A percentile compares a stretch with the other conserved stretches of the same genome.
These are phyloP conservation scores for Tricholauxania praeusta DNA, from an alignment of 2,888 invertebrate genomes.

Conservation along the genomic window DNA sequence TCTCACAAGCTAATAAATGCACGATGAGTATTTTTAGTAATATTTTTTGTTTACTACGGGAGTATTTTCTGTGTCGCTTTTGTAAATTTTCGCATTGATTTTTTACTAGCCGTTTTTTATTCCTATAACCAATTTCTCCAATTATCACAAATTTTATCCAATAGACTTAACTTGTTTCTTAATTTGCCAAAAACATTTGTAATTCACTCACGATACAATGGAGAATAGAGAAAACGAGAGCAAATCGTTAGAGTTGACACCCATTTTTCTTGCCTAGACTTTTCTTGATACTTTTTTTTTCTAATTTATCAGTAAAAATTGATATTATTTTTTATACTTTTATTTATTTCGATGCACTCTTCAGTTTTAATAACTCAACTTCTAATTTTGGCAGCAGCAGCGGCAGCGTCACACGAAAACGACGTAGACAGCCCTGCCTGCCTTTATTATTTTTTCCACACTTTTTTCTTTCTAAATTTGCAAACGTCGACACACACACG, in stretches of 20 bases:
- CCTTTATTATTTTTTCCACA: slow-evolving; percentile 13
- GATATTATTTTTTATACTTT: slow-evolving; percentile 6
- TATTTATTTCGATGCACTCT: neutral
- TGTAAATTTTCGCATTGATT: neutral
- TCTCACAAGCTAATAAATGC: neutral
- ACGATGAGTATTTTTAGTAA: neutral
- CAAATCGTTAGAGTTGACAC: slow-evolving; percentile 38
- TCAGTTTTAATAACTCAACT: slow-evolving; percentile 3
- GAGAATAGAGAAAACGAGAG: slow-evolving; percentile 51
- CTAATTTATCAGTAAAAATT: neutral
- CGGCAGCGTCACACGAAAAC: slow-evolving; percentile 19
- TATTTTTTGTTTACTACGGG: slow-evolving; percentile 1
- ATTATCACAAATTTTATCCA: neutral
- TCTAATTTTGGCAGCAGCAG: neutral
- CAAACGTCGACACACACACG: slow-evolving; percentile 38
- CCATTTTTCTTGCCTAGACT: slow-evolving; percentile 41
- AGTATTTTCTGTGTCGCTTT: slow-evolving; percentile 1
- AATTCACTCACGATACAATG: slow-evolving; percentile 5
- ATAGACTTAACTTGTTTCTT: neutral
- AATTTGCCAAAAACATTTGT: neutral
- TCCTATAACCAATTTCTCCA: neutral
- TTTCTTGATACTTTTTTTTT: slow-evolving; percentile 10
- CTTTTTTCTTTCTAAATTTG: slow-evolving; percentile 27
- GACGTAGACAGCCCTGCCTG: neutral
- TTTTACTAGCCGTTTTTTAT: neutral